Conservation (phyloP, 2,113 vertebrate species). For the Pituophis catenifer region DNA sequence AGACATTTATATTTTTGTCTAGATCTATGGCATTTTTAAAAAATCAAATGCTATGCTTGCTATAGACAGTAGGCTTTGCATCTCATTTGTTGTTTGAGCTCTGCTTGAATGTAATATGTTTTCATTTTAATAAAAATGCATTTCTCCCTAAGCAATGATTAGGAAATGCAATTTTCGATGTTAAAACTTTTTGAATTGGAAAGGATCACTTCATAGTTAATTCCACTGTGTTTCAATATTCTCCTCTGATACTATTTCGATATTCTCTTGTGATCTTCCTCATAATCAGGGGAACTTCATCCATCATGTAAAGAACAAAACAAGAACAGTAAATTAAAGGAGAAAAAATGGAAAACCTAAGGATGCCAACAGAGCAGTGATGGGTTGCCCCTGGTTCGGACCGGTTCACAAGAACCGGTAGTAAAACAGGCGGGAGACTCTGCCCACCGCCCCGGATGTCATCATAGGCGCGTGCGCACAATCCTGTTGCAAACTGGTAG, state of each 20-base stretch:
- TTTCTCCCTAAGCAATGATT: constrained; percentile 20
- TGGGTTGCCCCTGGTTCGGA: too few relatives aligned
- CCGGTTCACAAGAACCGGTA: too few relatives aligned
- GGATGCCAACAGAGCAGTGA: background rate
- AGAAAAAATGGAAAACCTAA: constrained; percentile 14
- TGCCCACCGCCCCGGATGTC: too few relatives aligned
- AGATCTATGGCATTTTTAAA: background rate
- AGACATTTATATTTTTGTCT: background rate
- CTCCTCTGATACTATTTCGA: constrained; percentile 7
- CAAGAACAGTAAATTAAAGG: constrained; percentile 17
- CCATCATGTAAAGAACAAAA: background rate
- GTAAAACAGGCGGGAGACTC: too few relatives aligned
- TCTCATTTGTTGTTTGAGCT: background rate
- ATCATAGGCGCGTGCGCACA: too few relatives aligned
- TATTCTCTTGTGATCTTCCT: constrained; percentile 1
- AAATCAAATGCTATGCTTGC: background rate
- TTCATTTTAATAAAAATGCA: constrained; percentile 46
- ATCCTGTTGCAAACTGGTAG: too few relatives aligned
- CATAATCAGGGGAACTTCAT: background rate
- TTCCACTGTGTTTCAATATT: background rate
- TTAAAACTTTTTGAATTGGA: constrained; percentile 25
- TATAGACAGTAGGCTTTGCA: background rate
- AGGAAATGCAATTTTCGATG: constrained; percentile 26
- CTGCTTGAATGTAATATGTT: background rate
- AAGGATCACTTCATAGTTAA: constrained; percentile 4